Conservation (phyloP, 2,888 invertebrate species). For the Drosophila borborema region DNA sequence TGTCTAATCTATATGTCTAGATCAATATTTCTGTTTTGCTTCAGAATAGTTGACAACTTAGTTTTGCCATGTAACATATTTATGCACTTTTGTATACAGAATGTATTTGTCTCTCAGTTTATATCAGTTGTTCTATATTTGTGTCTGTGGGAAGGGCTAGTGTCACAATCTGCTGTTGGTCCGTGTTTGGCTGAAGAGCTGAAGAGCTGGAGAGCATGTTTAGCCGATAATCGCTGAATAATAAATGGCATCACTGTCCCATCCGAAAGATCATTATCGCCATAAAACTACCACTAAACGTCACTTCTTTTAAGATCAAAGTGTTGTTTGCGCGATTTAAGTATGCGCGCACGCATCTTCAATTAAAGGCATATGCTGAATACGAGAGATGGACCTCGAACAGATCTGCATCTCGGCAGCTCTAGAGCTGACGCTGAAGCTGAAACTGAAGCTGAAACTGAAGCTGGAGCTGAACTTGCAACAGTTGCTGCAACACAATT, state of each 20-base stretch:
- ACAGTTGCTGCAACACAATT: slow-evolving; percentile 37
- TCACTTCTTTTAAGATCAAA: slow-evolving; percentile 85
- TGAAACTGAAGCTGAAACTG: not conserved
- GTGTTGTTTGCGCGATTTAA: slow-evolving; percentile 83
- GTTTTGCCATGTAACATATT: not conserved
- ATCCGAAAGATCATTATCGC: slow-evolving; percentile 83
- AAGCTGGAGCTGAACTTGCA: not conserved
- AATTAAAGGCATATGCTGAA: slow-evolving; percentile 77
- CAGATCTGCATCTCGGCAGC: slow-evolving; percentile 10
- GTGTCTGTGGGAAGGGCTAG: slow-evolving; percentile 7
- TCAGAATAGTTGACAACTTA: not conserved
- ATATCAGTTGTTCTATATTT: not conserved
- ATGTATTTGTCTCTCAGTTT: not conserved
- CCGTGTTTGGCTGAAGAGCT: slow-evolving; percentile 1
- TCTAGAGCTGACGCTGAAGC: slow-evolving; percentile 35
- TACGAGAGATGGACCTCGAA: slow-evolving; percentile 20
- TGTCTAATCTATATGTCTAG: not conserved
- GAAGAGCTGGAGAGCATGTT: slow-evolving; percentile 20
- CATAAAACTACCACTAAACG: slow-evolving; percentile 84
- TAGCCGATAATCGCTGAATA: slow-evolving; percentile 71
- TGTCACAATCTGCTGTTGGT: slow-evolving; percentile 30
- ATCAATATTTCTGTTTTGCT: not conserved
- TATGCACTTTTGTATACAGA: not conserved
- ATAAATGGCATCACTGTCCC: slow-evolving; percentile 85
- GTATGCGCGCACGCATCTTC: slow-evolving; percentile 82